phyloP scores from a whole-genome alignment of 1,140 invertebrate species.

The Bemisia tabaci region DNA sequence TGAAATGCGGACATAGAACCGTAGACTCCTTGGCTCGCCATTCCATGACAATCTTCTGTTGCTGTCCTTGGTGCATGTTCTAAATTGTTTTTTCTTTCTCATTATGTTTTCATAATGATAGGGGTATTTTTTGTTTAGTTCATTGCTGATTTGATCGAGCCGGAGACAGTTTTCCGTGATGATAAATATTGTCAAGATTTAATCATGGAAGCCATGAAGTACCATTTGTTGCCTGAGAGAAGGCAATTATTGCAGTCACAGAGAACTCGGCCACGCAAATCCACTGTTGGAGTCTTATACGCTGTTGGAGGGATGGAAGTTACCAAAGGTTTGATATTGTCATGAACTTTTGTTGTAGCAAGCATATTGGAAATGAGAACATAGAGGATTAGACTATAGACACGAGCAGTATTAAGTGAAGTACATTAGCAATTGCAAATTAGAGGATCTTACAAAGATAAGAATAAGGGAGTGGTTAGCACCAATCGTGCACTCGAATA shows the following conservation, averaged over 20 bases:
- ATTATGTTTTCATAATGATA: too few species aligned
- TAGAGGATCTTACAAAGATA: too few species aligned
- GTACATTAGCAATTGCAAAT: too few species aligned
- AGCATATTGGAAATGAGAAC: neutral
- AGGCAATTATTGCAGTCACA: slow-evolving; percentile 57
- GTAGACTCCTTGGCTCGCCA: too few species aligned
- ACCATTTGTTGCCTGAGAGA: slow-evolving; percentile 71
- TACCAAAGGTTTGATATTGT: slow-evolving; percentile 41
- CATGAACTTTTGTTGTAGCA: neutral
- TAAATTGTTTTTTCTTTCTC: too few species aligned
- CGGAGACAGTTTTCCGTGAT: slow-evolving; percentile 44
- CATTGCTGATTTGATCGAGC: slow-evolving; percentile 72
- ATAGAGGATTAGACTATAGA: too few species aligned
- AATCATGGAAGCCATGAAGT: slow-evolving; percentile 86
- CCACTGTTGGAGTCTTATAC: slow-evolving; percentile 73
- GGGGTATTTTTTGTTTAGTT: slow-evolving; percentile 53
- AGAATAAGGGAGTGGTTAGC: too few species aligned
- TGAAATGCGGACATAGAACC: too few species aligned
- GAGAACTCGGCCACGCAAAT: slow-evolving; percentile 74
- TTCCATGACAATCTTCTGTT: too few species aligned
- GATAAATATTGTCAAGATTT: slow-evolving; percentile 64
- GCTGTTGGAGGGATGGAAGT: slow-evolving; percentile 85
- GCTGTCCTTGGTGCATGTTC: too few species aligned
- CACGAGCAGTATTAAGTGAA: too few species aligned
- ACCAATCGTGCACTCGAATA: too few species aligned